Conservation (phyloP, 2,113 vertebrate species). For the Leucosticte australis region DNA sequence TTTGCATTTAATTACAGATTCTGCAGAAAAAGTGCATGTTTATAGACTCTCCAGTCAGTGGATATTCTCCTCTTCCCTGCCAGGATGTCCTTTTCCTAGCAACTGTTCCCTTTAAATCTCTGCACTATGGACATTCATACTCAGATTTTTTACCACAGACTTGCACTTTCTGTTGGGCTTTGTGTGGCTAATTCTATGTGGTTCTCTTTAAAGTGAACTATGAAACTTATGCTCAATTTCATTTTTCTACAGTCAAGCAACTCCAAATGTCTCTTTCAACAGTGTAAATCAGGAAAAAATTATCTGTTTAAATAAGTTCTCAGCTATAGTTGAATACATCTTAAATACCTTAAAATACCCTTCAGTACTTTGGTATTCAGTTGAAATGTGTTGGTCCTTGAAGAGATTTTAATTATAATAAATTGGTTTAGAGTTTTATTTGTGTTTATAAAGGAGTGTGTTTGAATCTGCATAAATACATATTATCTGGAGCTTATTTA, state of each 20-base stretch:
- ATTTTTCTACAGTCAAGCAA: neutral
- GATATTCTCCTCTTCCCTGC: neutral
- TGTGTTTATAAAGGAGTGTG: neutral
- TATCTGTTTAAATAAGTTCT: neutral
- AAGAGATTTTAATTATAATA: neutral
- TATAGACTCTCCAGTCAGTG: neutral
- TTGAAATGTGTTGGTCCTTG: neutral
- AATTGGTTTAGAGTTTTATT: neutral
- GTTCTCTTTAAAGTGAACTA: neutral
- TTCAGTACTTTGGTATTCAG: neutral
- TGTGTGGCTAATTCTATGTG: neutral
- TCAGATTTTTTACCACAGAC: neutral
- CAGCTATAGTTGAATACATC: neutral
- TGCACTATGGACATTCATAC: neutral
- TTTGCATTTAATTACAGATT: conserved; percentile 16
- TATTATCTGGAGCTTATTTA: neutral
- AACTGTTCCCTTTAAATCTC: neutral
- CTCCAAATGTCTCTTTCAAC: neutral
- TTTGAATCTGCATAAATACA: neutral
- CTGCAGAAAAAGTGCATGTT: neutral
- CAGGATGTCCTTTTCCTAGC: neutral
- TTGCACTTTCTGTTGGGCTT: neutral
- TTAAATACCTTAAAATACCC: neutral
- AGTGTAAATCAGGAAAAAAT: neutral
- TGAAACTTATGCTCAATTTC: neutral